Evolutionary conservation across 2,888 invertebrate genomes (phyloP), one percentile per base, ranked within the genome.

Genomic region (Drosophila mulleri): DNA sequence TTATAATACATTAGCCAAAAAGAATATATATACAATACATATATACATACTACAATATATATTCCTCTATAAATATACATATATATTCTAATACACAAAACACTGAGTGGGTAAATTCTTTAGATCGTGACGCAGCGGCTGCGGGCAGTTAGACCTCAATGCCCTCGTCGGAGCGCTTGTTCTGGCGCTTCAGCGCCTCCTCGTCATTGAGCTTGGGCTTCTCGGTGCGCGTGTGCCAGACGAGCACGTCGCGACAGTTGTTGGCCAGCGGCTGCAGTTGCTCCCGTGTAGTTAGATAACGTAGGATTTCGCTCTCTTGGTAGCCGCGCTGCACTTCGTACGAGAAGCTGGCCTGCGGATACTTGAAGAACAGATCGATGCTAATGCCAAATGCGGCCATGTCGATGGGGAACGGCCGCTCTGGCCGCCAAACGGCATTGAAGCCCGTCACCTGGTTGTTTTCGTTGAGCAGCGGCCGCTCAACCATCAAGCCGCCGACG

Each of bases 181-280:
- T 94, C 72, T 93, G 93, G 62, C 93, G 94, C 50, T 90, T 78
- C 82, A 94, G 90, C 87, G 94, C 91, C 89, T 93, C 94, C 93
- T 97, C 96, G 91, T 96, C 94, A 84, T 94, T 94, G 63, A 98
- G 94, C 53, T 95, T 95, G 0, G 98, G 96, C 84, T 96, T 96
- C 92, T 98, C 98, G 0, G 99, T 99, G 88, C 99, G 94, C 4
- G 99, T 99, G 91, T 99, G 99, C 99, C 99, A 99, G 0, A 99
- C 99, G 73, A 97, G 96, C n/a, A 99, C 97, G 94, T 98, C 97
- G 0, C 97, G 96, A 90, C 99, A 99, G 80, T 95, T 95, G 78
- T 97, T 96, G 0, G 98, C 99, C 72, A 97, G 93, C 0, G 99
- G 98, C 92, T 99, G 99, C 60, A 99, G 92, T 53, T 98, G 95